A percentile compares a stretch with the other conserved stretches of the same genome.
Evolutionary conservation across 2,113 vertebrate genomes (phyloP).

Genomic region (Hippocampus comes): DNA sequence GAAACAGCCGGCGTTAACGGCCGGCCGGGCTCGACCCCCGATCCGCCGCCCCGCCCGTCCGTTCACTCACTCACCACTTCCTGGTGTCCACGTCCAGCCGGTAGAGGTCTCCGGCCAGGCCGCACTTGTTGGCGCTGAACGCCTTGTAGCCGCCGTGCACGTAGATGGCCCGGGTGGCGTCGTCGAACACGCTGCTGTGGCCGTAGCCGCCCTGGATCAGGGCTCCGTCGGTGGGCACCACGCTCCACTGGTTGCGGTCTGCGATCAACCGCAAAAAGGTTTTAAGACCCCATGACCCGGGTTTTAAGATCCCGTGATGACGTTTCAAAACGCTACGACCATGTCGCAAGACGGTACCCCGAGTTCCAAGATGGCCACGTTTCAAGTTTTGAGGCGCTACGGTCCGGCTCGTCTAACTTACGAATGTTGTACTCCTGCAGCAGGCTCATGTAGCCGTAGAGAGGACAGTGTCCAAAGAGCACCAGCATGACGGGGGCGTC

Average conservation of each 20-base stretch:
- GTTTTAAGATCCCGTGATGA: too few relatives aligned
- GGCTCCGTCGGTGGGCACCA: constrained; percentile 79
- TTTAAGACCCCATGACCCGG: too few relatives aligned
- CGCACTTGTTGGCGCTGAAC: constrained; percentile 93
- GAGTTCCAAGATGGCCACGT: neutral
- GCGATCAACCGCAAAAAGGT: neutral
- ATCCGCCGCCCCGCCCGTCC: too few relatives aligned
- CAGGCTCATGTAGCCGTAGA: constrained; percentile 92
- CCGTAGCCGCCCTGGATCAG: constrained; percentile 95
- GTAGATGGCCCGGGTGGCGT: constrained; percentile 79
- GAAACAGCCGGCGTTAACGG: neutral
- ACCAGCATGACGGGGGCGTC: constrained; percentile 82
- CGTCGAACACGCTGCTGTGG: constrained; percentile 92
- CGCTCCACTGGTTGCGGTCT: constrained; percentile 84
- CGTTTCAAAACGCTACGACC: neutral
- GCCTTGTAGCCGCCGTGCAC: constrained; percentile 97
- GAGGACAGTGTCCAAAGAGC: constrained; percentile 93
- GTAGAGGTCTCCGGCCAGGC: constrained; percentile 92
- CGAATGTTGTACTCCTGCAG: constrained; percentile 91
- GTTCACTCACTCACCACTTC: constrained; percentile 76
- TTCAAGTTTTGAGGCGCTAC: neutral
- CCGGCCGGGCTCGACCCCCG: too few relatives aligned
- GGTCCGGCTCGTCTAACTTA: constrained; percentile 56
- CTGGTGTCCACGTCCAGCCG: constrained; percentile 81
- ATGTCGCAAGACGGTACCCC: neutral